A percentile compares a stretch with the other conserved stretches of the same genome.
Conservation (phyloP, 2,797 vertebrate species). For the Rhabdophis nuchalis region DNA sequence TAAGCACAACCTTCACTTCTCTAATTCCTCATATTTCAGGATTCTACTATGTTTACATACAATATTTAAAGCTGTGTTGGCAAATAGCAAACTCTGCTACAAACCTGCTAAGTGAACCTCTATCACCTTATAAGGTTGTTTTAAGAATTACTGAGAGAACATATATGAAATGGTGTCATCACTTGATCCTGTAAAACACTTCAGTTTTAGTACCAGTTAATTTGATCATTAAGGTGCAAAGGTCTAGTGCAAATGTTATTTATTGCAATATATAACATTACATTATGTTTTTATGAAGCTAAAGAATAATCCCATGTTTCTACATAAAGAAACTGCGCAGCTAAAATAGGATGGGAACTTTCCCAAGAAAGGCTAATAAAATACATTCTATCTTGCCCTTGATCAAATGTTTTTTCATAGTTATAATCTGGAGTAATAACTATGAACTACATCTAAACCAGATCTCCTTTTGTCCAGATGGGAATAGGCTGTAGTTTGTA, state of each 20-base stretch:
- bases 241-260: neutral
- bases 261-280: neutral
- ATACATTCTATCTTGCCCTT: neutral
- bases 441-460: neutral
- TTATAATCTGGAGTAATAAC: neutral
- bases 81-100: neutral
- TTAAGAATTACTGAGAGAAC: neutral
- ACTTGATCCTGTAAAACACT: neutral
- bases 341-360: neutral
- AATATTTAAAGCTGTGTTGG: neutral
- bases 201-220: neutral
- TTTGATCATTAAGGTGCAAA: neutral
- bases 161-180: neutral
- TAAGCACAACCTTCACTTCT: neutral
- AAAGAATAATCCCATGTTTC: neutral
- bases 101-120: neutral
- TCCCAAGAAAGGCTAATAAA: neutral
- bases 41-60: neutral
- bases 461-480: neutral
- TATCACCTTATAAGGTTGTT: neutral
- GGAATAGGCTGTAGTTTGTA: neutral
- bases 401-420: neutral
- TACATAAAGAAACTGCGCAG: neutral
- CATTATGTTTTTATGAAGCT: conserved; percentile 11
- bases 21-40: neutral